Evolutionary conservation across 2,797 vertebrate genomes (phyloP).

Genomic region (Psittacula derbiana): DNA sequence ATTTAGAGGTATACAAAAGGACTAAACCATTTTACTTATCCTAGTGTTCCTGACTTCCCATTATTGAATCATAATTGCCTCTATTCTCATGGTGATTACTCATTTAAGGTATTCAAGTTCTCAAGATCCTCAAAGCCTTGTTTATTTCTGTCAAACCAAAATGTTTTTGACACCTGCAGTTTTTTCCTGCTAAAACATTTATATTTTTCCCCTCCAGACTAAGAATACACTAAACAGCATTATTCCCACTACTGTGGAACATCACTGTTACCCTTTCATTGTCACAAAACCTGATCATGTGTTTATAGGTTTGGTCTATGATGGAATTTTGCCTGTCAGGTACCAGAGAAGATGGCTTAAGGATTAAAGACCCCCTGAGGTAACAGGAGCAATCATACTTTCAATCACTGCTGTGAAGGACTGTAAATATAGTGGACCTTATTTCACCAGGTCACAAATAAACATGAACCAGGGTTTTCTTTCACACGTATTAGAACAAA

Average conservation of each 20-base stretch:
- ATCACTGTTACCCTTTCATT: neutral
- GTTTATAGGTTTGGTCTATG: neutral
- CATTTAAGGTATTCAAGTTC: neutral
- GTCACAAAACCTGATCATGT: neutral
- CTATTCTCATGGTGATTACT: neutral
- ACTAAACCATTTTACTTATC: neutral
- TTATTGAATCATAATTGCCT: neutral
- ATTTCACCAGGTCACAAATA: neutral
- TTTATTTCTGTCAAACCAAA: neutral
- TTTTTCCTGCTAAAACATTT: neutral
- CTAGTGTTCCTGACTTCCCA: neutral
- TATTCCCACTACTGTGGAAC: neutral
- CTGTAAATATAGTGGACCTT: neutral
- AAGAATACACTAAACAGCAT: neutral
- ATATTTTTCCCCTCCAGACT: neutral
- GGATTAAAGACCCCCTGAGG: neutral
- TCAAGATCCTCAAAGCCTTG: neutral
- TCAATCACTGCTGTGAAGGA: neutral
- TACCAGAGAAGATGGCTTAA: neutral
- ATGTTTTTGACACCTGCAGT: neutral
- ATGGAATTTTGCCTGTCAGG: neutral
- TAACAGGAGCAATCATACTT: neutral
- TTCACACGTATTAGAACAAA: neutral
- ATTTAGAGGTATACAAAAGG: neutral
- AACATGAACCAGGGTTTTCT: neutral